Percentiles rank a stretch among this genome's conserved stretches.
Conservation (phyloP, 2,113 vertebrate genomes). For the Nesogale talazaci region DNA sequence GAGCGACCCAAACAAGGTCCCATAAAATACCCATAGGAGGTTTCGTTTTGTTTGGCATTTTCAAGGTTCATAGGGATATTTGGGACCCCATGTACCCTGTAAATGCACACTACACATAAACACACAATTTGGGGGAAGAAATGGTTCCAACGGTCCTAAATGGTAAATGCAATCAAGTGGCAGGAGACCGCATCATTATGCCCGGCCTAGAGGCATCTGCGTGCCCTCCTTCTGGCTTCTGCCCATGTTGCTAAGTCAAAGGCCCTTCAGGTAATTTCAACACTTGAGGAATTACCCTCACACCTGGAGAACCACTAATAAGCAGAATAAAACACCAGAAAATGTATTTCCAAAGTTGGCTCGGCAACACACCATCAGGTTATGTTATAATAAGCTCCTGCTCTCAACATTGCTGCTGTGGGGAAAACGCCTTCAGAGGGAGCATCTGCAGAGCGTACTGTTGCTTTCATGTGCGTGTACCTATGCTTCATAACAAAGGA, state of each 20-base stretch:
- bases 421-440: not conserved
- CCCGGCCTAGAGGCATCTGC: not conserved
- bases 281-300: slow-evolving; percentile 24
- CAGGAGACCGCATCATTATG: not conserved
- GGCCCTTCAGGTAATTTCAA: not conserved
- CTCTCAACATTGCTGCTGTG: not conserved
- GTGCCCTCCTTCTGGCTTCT: not conserved
- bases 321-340: not conserved
- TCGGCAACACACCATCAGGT: not conserved
- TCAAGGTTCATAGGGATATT: not conserved
- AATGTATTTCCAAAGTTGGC: slow-evolving; percentile 9
- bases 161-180: not conserved
- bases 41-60: not conserved
- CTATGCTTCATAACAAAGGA: not conserved
- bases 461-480: not conserved
- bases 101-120: not conserved
- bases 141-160: not conserved
- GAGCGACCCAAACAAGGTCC: not conserved
- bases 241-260: not conserved
- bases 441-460: too few relatives aligned
- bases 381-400: not conserved
- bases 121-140: not conserved
- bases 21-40: too few relatives aligned
- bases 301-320: slow-evolving; percentile 19
- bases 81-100: not conserved